These are phyloP conservation scores for Acrobasis suavella DNA, from an alignment of 2,888 invertebrate genomes.

Conservation along the genomic window DNA sequence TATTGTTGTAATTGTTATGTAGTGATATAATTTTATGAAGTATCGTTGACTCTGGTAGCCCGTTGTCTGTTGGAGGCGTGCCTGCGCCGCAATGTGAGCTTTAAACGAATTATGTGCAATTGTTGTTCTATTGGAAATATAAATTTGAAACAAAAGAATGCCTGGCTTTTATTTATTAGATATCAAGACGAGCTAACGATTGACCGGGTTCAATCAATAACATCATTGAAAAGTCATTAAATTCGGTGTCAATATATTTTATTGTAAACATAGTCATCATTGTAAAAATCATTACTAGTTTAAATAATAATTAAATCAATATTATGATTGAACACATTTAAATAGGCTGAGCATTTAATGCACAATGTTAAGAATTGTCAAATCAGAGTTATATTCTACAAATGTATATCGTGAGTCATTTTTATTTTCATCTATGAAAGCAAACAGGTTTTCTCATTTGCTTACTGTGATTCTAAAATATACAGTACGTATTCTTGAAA, in stretches of 20 bases:
- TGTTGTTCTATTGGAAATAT: conserved; percentile 80
- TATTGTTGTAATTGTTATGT: conserved; percentile 81
- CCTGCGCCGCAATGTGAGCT: conserved; percentile 57
- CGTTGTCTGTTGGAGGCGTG: conserved; percentile 46
- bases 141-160: conserved; percentile 60
- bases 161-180: conserved; percentile 46
- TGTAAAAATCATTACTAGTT: not conserved
- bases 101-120: conserved; percentile 76
- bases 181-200: conserved; percentile 8
- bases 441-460: not conserved
- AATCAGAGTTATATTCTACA: not conserved
- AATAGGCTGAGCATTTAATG: not conserved
- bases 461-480: too few relatives aligned
- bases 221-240: not conserved
- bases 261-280: not conserved
- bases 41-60: conserved; percentile 74
- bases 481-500: too few relatives aligned
- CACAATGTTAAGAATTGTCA: not conserved
- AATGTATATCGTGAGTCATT: not conserved
- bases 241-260: conserved; percentile 3
- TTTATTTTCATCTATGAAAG: not conserved
- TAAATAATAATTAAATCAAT: conserved; percentile 3
- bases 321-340: conserved; percentile 8
- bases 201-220: not conserved
- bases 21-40: conserved; percentile 77